Conservation (phyloP, 2,113 vertebrate species). For the Symphodus melops region DNA sequence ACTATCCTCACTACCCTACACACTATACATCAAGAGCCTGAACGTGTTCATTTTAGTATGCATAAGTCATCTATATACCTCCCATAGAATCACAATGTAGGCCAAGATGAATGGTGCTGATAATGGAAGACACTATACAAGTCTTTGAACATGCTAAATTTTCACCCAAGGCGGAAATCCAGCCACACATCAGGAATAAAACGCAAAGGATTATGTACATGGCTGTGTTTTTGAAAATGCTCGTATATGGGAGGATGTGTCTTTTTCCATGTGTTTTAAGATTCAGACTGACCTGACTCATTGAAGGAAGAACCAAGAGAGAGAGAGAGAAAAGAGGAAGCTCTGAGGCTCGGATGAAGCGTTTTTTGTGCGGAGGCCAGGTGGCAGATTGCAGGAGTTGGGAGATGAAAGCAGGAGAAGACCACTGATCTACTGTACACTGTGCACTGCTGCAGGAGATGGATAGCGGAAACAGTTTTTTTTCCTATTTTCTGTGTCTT, state of each 20-base stretch:
- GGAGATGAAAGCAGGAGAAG: slow-evolving; percentile 72
- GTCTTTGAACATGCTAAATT: slow-evolving; percentile 36
- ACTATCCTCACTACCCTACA: slow-evolving; percentile 8
- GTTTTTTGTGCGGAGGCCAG: slow-evolving; percentile 59
- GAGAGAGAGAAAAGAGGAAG: slow-evolving; percentile 16
- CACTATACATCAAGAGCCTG: slow-evolving; percentile 11
- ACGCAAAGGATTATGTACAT: slow-evolving; percentile 36
- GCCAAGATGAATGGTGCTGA: slow-evolving; percentile 38
- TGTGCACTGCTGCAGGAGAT: slow-evolving; percentile 55
- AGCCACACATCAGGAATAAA: slow-evolving; percentile 31
- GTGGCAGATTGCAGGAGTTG: slow-evolving; percentile 66
- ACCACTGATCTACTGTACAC: slow-evolving; percentile 66
- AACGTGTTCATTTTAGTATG: slow-evolving; percentile 18
- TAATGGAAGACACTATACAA: slow-evolving; percentile 6
- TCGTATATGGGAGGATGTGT: neutral
- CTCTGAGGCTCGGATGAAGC: slow-evolving; percentile 46
- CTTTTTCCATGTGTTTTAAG: slow-evolving; percentile 8
- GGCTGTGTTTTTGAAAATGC: slow-evolving; percentile 1
- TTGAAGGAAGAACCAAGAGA: slow-evolving; percentile 5
- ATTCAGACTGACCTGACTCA: slow-evolving; percentile 38
- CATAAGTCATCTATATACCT: slow-evolving; percentile 6
- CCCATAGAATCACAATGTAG: slow-evolving; percentile 19
- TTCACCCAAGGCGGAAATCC: slow-evolving; percentile 28
- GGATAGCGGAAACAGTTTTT: slow-evolving; percentile 52
- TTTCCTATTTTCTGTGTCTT: slow-evolving; percentile 55